A percentile compares a stretch with the other conserved stretches of the same genome.
Evolutionary conservation across 2,888 invertebrate genomes (phyloP).

Genomic region (Drosophila sordidula): DNA sequence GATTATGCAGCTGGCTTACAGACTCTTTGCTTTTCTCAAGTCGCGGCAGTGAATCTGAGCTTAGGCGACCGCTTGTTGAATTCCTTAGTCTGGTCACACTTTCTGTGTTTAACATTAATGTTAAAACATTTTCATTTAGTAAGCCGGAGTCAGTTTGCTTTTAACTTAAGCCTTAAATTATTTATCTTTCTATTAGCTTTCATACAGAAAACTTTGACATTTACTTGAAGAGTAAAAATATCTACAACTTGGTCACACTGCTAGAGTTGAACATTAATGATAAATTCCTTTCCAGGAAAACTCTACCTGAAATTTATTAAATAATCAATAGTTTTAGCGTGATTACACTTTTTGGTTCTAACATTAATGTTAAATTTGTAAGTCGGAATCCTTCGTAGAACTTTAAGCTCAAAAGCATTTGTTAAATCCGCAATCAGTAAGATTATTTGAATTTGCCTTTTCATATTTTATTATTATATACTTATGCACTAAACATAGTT

Average conservation of each 20-base stretch:
- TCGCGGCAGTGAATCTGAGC: slow-evolving; percentile 20
- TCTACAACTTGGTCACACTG: background rate
- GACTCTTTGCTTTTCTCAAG: slow-evolving; percentile 63
- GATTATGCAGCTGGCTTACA: slow-evolving; percentile 64
- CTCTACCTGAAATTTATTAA: too few relatives aligned
- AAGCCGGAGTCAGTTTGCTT: too few relatives aligned
- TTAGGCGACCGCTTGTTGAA: too few relatives aligned
- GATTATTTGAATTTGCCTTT: slow-evolving; percentile 1
- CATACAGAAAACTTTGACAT: background rate
- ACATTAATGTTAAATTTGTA: background rate
- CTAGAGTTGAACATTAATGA: background rate
- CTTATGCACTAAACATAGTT: slow-evolving; percentile 67
- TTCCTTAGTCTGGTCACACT: background rate
- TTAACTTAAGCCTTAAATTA: too few relatives aligned
- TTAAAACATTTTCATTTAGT: too few relatives aligned
- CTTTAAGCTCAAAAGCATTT: too few relatives aligned
- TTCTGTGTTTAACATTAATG: too few relatives aligned
- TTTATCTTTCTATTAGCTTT: too few relatives aligned
- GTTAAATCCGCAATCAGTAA: background rate
- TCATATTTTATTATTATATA: slow-evolving; percentile 33
- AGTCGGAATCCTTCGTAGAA: too few relatives aligned
- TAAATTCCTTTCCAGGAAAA: background rate
- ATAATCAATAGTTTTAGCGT: too few relatives aligned
- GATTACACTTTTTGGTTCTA: background rate
- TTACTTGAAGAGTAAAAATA: background rate